Percentiles rank a stretch among this genome's conserved stretches.
phyloP scores from a whole-genome alignment of 2,888 invertebrate genomes.

The Kryphioiulus occultus region DNA sequence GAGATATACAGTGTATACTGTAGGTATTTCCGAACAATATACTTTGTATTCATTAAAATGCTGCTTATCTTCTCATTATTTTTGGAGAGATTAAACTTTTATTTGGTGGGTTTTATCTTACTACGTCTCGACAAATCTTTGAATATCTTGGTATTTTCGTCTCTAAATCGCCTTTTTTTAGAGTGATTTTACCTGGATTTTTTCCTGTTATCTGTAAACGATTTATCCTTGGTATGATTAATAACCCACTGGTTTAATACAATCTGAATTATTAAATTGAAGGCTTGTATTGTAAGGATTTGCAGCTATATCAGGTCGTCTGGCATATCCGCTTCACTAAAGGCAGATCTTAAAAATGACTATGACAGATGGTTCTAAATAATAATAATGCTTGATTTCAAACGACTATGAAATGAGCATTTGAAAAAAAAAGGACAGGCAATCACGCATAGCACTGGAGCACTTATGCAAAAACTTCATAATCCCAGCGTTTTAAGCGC shows the following conservation, averaged over 20 bases:
- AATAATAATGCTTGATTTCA: too few species aligned
- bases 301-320: neutral
- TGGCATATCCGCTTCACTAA: too few species aligned
- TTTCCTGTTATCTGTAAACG: neutral
- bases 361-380: too few species aligned
- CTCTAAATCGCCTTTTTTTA: neutral
- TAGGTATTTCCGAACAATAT: too few species aligned
- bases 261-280: neutral
- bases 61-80: neutral
- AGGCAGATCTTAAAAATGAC: too few species aligned
- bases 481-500: neutral
- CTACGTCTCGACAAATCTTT: neutral
- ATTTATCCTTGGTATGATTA: neutral
- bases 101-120: neutral
- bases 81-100: neutral
- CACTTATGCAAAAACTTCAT: neutral
- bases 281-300: neutral
- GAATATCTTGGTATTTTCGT: neutral
- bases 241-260: neutral
- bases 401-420: too few species aligned
- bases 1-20: too few species aligned
- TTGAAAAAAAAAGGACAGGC: neutral
- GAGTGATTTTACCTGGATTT: neutral
- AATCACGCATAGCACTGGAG: neutral
- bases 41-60: neutral